Conservation (phyloP, 2,113 vertebrate species). For the Notechis scutatus region DNA sequence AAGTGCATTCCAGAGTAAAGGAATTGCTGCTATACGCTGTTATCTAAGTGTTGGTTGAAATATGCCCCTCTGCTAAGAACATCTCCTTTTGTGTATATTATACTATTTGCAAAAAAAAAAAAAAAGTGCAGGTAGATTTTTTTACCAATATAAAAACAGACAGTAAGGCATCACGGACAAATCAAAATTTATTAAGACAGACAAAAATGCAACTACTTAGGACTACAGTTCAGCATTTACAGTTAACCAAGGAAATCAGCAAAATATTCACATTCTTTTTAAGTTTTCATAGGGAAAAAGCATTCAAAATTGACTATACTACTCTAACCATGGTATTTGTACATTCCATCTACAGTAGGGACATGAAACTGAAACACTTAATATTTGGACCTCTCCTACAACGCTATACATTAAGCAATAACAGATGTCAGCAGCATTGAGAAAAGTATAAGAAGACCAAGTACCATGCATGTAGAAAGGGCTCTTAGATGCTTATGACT, state of each 20-base stretch:
- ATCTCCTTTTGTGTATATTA: not conserved
- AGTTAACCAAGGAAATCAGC: slow-evolving; percentile 69
- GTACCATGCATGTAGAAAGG: slow-evolving; percentile 75
- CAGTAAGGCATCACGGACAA: slow-evolving; percentile 64
- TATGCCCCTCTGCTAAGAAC: not conserved
- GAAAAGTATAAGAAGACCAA: slow-evolving; percentile 79
- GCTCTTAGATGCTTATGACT: slow-evolving; percentile 63
- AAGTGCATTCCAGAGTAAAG: not conserved
- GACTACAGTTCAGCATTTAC: slow-evolving; percentile 76
- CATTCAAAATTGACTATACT: slow-evolving; percentile 74
- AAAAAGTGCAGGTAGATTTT: slow-evolving; percentile 10
- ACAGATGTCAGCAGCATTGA: slow-evolving; percentile 70
- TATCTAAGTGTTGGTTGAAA: not conserved
- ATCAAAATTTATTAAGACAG: slow-evolving; percentile 82
- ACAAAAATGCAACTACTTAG: slow-evolving; percentile 75
- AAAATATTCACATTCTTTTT: slow-evolving; percentile 76
- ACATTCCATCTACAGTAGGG: slow-evolving; percentile 72
- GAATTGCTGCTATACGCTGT: not conserved
- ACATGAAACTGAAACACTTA: slow-evolving; percentile 71
- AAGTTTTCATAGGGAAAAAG: slow-evolving; percentile 69
- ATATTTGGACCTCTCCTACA: slow-evolving; percentile 67
- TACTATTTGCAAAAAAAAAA: slow-evolving; percentile 20
- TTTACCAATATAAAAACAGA: slow-evolving; percentile 35
- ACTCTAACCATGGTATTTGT: slow-evolving; percentile 68
- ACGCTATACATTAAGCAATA: slow-evolving; percentile 67